phyloP scores from a whole-genome alignment of 2,797 vertebrate species.

The Pseudotriccus pelzelni region DNA sequence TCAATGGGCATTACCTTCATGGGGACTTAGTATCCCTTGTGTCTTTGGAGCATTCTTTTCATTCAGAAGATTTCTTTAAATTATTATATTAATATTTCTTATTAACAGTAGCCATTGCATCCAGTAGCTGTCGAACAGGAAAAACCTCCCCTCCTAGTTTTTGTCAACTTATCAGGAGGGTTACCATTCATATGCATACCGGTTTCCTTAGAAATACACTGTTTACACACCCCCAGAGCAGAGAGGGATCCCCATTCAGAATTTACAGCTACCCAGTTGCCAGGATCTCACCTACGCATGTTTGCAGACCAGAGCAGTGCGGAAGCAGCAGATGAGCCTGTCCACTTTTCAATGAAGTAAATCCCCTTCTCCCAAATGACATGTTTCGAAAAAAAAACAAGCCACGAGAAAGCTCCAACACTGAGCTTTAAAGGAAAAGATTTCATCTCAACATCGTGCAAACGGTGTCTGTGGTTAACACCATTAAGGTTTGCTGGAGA shows the following conservation, averaged over 20 bases:
- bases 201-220: background rate
- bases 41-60: background rate
- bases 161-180: background rate
- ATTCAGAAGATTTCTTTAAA: background rate
- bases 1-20: background rate
- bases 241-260: background rate
- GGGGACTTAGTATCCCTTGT: background rate
- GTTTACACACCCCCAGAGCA: accelerated
- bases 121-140: background rate
- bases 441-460: background rate
- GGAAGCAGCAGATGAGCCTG: background rate
- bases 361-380: background rate
- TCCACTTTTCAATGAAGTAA: background rate
- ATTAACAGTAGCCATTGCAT: background rate
- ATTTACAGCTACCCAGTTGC: background rate
- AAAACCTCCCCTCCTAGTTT: background rate
- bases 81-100: background rate
- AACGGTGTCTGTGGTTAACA: background rate
- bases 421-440: background rate
- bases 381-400: background rate
- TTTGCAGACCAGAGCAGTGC: background rate
- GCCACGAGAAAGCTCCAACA: background rate
- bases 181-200: background rate
- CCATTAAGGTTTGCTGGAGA: background rate
- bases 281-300: background rate